These are phyloP conservation scores for Dryas iulia DNA, from an alignment of 1,140 invertebrate genomes.

Conservation along the genomic window DNA sequence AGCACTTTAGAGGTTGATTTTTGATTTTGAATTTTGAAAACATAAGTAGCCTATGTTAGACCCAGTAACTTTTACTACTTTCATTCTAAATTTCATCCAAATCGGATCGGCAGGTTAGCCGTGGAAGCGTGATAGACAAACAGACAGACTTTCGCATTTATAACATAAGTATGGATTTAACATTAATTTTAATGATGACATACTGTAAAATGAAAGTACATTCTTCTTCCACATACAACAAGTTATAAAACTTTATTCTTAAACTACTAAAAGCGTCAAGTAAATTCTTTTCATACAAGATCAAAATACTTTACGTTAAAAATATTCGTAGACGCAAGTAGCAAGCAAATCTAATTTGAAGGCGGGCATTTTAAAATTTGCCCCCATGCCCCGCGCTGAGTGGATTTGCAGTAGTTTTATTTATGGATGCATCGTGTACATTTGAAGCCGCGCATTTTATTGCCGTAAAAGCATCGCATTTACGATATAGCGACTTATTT, in stretches of 20 bases:
- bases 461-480: not conserved
- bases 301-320: not conserved
- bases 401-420: conserved; percentile 22
- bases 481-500: not conserved
- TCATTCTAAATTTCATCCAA: too few species aligned
- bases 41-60: too few species aligned
- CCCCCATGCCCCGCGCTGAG: conserved; percentile 12
- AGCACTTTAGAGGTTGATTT: too few species aligned
- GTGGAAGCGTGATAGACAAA: too few species aligned
- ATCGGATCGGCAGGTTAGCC: too few species aligned
- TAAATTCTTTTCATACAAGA: not conserved
- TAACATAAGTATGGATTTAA: too few species aligned
- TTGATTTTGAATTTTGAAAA: too few species aligned
- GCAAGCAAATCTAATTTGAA: conserved; percentile 26
- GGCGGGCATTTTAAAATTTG: conserved; percentile 14
- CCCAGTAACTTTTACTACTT: too few species aligned
- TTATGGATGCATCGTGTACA: not conserved
- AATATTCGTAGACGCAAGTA: conserved; percentile 8
- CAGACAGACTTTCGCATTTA: too few species aligned
- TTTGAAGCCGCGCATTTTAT: conserved; percentile 4
- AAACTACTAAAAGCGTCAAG: not conserved
- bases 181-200: too few species aligned
- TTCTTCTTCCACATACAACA: too few species aligned
- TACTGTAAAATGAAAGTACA: too few species aligned
- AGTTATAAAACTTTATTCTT: not conserved